These are phyloP conservation scores for Crossaster papposus DNA, from an alignment of 53 echinoderm and acorn worm genomes.

Conservation along the genomic window DNA sequence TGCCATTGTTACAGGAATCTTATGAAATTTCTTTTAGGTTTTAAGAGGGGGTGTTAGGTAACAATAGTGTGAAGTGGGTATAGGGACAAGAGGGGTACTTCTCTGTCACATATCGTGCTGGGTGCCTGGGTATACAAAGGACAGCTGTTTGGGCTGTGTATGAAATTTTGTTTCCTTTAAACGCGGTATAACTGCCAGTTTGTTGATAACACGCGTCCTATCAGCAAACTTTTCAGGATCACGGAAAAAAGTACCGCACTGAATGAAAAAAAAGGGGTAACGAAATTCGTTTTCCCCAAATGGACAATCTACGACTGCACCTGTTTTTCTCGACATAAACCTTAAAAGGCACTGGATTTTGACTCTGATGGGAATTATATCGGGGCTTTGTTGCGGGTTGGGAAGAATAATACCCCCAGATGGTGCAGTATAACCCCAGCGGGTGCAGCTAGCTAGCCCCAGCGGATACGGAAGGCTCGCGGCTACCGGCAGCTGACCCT, in stretches of 20 bases:
- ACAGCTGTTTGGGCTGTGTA: not conserved
- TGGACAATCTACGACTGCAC: not conserved
- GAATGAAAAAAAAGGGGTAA: not conserved
- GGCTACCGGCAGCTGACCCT: constrained; percentile 8
- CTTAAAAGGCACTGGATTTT: not conserved
- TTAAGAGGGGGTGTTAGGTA: too few relatives aligned
- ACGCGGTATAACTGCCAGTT: not conserved
- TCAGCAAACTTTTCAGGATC: not conserved
- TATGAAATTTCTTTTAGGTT: too few relatives aligned
- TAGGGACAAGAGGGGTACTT: too few relatives aligned
- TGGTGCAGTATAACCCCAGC: too few relatives aligned
- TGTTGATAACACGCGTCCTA: not conserved
- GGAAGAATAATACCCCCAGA: not conserved
- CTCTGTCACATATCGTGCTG: too few relatives aligned
- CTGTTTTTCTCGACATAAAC: not conserved
- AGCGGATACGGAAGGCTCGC: not conserved
- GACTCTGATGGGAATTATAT: not conserved
- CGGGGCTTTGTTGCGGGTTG: not conserved
- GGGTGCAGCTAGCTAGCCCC: not conserved
- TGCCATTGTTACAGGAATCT: too few relatives aligned
- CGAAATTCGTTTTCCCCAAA: not conserved
- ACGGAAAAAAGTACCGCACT: not conserved
- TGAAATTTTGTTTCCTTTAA: not conserved
- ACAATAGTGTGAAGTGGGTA: too few relatives aligned
- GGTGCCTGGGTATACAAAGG: too few relatives aligned